Conservation (phyloP, 2,888 invertebrate species). For the Stegophylla sp. region DNA sequence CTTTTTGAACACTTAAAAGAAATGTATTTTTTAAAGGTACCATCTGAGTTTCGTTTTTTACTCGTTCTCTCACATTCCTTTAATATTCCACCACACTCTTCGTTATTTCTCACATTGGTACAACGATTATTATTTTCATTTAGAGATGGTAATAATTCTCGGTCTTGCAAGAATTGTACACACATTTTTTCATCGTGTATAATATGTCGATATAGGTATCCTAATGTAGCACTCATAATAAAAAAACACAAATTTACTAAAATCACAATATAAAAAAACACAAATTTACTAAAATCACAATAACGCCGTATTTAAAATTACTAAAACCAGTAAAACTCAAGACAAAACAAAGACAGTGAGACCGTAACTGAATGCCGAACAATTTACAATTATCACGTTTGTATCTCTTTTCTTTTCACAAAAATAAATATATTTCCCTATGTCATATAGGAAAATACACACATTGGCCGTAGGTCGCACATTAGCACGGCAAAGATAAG, state of each 20-base stretch:
- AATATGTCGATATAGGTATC: slow-evolving; percentile 14
- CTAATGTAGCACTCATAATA: slow-evolving; percentile 9
- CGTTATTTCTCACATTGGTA: neutral
- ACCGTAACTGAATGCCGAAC: slow-evolving; percentile 1
- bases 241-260: slow-evolving; percentile 13
- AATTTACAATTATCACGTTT: neutral
- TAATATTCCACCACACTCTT: slow-evolving; percentile 1
- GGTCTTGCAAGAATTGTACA: slow-evolving; percentile 11
- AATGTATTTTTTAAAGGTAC: slow-evolving; percentile 7
- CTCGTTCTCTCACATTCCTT: neutral
- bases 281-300: slow-evolving; percentile 11
- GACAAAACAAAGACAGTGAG: neutral
- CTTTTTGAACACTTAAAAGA: slow-evolving; percentile 3
- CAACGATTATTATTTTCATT: neutral
- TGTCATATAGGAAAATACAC: neutral
- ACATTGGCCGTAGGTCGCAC: slow-evolving; percentile 11
- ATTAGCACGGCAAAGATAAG: neutral
- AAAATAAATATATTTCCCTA: neutral
- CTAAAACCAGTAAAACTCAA: neutral
- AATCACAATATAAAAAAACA: neutral
- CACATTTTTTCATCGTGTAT: slow-evolving; percentile 6
- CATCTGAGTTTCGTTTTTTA: neutral
- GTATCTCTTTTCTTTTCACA: neutral
- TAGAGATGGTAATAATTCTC: neutral
- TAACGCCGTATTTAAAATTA: neutral